Base-by-base conservation (phyloP, 2,797 vertebrate genomes). In the Takifugu rubripes region DNA sequence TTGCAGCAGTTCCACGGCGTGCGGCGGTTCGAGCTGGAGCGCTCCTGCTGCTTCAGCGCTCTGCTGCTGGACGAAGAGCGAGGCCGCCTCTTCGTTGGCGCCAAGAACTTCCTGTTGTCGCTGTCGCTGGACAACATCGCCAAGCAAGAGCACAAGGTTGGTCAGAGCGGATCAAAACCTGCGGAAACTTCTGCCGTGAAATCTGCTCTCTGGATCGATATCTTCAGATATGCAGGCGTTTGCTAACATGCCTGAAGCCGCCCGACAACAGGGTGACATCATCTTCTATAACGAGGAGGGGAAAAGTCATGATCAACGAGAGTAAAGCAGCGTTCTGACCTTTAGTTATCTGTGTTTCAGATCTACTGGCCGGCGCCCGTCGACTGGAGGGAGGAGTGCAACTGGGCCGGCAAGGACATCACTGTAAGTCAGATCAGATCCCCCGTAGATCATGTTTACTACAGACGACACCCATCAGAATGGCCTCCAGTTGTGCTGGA, bases 321-420 rank as follows among this genome's bases (percentile, higher is more conserved):
- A 26, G 33, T 27, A 11, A 9, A 29, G 14, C 10, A 40, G 36
- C 36, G 3, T 40, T 56, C 3, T 70, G 26, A 73, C 24, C 4
- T 42, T 66, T 66, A 11, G 9, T 21, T 15, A 21, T 68, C 3
- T 79, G 27, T 59, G 56, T 76, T 27, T 1, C 87, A 99, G 97
- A 94, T 99, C 82, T 93, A 95, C 78, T 99, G 97, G 97, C 94
- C 95, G 0, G 96, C 97, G 0, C 96, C 92, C 0, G 96, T 98
- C 54, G 96, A 99, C 72, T 98, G 96, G 96, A 93, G 96, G 64
- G 96, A 99, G 79, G 96, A 99, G 79, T 99, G 97, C 74, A 98
- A 98, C 89, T 98, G 96, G 96, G 97, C 97, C 0, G 96, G 96
- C 57, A 99, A 99, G 80, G 96, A 98, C 67, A 97, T 98, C 78